Conservation (phyloP, 2,797 vertebrate genomes). For the Tenualosa ilisha region DNA sequence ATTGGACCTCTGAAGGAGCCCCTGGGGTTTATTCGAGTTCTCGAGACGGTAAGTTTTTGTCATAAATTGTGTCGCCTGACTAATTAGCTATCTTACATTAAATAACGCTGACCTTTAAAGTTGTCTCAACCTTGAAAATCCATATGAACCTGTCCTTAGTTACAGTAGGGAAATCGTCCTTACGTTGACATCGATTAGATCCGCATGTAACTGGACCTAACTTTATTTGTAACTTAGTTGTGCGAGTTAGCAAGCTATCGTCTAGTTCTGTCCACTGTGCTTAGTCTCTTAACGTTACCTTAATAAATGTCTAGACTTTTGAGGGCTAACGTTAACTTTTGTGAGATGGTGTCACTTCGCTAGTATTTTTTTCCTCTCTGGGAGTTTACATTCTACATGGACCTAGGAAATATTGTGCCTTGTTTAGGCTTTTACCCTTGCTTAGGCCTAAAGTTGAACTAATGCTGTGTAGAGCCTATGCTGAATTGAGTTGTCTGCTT, state of each 20-base stretch:
- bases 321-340: not conserved
- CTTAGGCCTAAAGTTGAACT: not conserved
- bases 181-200: not conserved
- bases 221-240: not conserved
- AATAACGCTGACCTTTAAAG: not conserved
- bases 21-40: constrained; percentile 86
- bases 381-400: not conserved
- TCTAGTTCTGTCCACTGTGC: not conserved
- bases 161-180: not conserved
- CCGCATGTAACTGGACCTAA: not conserved
- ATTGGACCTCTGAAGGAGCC: constrained; percentile 86
- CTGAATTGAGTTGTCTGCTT: not conserved
- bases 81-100: not conserved
- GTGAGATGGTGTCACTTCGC: not conserved
- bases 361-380: not conserved
- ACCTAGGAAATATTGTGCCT: not conserved
- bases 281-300: not conserved
- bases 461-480: too few relatives aligned
- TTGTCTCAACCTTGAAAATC: not conserved
- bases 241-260: constrained; percentile 1
- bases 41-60: constrained; percentile 85
- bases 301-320: not conserved
- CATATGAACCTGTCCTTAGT: not conserved
- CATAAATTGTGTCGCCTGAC: not conserved
- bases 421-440: not conserved